phyloP scores from a whole-genome alignment of 2,113 vertebrate species.

The Ceyx melanurus region DNA sequence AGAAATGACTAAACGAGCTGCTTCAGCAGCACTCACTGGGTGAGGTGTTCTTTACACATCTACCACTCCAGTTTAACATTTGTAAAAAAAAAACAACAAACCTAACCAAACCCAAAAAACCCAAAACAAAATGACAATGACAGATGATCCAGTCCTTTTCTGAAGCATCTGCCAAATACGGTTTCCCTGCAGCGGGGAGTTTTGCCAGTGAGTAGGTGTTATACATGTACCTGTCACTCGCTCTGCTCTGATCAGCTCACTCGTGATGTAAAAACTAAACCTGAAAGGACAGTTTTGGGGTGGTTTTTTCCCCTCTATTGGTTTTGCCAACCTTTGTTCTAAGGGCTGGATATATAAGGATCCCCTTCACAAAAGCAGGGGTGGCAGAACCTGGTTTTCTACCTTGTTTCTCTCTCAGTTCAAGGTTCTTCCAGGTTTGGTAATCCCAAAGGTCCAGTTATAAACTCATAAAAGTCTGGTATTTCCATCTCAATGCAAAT shows the following conservation, averaged over 20 bases:
- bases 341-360: neutral
- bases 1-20: constrained; percentile 19
- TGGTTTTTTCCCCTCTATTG: neutral
- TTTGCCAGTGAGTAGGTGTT: neutral
- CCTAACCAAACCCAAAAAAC: no score
- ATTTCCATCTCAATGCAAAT: neutral
- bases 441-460: neutral
- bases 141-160: constrained; percentile 12
- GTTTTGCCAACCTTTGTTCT: neutral
- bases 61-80: neutral
- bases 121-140: constrained; percentile 1
- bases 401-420: neutral
- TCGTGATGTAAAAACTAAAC: neutral
- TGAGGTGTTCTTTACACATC: neutral
- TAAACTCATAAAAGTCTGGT: neutral
- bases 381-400: neutral
- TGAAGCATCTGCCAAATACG: neutral
- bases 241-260: neutral
- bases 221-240: neutral
- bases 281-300: neutral
- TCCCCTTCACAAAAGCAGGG: neutral
- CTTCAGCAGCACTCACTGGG: neutral
- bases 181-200: neutral
- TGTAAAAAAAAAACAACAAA: neutral
- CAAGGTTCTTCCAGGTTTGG: neutral